Conservation (phyloP, 2,888 invertebrate species). For the Hyalella azteca region DNA sequence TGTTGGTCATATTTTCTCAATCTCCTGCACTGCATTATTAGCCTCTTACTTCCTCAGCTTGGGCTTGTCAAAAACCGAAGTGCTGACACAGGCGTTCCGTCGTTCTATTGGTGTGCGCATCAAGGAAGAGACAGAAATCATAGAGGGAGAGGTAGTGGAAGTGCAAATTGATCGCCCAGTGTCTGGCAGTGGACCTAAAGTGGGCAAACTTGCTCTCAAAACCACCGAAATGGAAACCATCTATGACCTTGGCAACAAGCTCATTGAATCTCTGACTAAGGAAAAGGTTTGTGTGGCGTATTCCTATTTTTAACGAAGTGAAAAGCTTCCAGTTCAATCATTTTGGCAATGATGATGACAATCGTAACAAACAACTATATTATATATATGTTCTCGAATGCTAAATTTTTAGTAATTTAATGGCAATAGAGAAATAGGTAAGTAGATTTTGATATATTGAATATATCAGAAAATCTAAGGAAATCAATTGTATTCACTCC, state of each 20-base stretch:
- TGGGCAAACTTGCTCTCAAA: slow-evolving; percentile 94
- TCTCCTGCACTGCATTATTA: no score
- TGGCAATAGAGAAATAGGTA: no score
- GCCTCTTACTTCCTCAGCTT: slow-evolving; percentile 68
- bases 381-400: no score
- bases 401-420: no score
- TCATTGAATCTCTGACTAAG: slow-evolving; percentile 94
- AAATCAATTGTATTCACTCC: no score
- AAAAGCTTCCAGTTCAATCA: no score
- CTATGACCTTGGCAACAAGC: slow-evolving; percentile 97
- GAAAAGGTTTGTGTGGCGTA: slow-evolving; percentile 77
- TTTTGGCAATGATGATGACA: no score
- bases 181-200: slow-evolving; percentile 83
- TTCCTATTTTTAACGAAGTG: no score
- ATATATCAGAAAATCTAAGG: no score
- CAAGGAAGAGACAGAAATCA: slow-evolving; percentile 96
- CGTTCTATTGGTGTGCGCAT: slow-evolving; percentile 88
- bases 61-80: slow-evolving; percentile 99
- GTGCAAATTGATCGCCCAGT: slow-evolving; percentile 95
- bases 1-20: no score
- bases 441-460: no score
- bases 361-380: no score
- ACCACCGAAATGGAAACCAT: slow-evolving; percentile 99
- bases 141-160: slow-evolving; percentile 98
- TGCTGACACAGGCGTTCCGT: slow-evolving; percentile 87